Evolutionary conservation across 2,797 vertebrate genomes (phyloP).

Genomic region (Lepilemur septentrionalis): DNA sequence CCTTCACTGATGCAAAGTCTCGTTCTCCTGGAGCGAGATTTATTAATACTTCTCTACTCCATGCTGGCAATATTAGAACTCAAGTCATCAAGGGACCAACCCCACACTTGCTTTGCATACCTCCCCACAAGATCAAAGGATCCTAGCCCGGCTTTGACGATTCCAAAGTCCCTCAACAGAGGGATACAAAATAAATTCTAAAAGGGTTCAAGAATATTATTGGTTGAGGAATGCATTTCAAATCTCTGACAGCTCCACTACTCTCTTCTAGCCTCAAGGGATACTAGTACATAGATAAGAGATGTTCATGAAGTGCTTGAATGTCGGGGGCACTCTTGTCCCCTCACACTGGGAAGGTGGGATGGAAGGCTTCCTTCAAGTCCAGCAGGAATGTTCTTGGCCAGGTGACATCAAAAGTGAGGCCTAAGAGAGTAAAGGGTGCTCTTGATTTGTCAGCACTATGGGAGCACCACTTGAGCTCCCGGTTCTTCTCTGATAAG

Average conservation of each 20-base stretch:
- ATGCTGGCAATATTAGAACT: not conserved
- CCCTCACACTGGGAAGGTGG: not conserved
- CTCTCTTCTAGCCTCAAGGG: not conserved
- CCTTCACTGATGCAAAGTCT: not conserved
- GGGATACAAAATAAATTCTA: not conserved
- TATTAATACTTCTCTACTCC: not conserved
- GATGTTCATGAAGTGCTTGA: not conserved
- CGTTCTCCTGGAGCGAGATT: not conserved
- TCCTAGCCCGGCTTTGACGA: not conserved
- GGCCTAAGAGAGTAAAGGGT: not conserved
- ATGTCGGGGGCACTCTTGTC: accelerated
- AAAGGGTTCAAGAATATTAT: not conserved
- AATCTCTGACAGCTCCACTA: not conserved
- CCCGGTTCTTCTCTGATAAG: not conserved
- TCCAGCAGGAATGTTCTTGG: not conserved
- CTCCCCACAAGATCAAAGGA: not conserved
- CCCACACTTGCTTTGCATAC: not conserved
- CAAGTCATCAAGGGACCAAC: not conserved
- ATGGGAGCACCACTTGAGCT: accelerated
- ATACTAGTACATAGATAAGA: not conserved
- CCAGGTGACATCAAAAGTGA: not conserved
- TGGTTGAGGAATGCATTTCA: not conserved
- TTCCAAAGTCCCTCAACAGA: not conserved
- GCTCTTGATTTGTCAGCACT: not conserved
- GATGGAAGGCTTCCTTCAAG: not conserved